phyloP scores from a whole-genome alignment of 2,113 vertebrate species.

The Nesogale talazaci region DNA sequence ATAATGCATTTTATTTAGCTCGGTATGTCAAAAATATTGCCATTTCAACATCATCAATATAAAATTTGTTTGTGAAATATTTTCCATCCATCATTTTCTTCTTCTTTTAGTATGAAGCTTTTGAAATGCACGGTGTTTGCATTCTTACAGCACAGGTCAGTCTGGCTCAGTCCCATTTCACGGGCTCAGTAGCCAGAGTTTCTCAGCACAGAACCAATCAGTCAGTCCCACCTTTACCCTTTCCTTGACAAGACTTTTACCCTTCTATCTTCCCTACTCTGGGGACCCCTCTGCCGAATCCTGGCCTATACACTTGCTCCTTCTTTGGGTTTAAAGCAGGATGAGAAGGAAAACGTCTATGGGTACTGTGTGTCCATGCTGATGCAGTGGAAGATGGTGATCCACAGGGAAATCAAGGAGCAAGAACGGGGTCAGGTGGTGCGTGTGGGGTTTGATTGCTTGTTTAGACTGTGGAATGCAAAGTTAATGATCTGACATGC shows the following conservation, averaged over 20 bases:
- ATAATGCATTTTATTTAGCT: not conserved
- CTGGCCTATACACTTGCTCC: not conserved
- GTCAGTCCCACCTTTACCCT: not conserved
- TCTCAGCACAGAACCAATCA: fast-evolving
- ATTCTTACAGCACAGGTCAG: fast-evolving
- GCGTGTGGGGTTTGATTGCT: too few relatives aligned
- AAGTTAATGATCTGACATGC: too few relatives aligned
- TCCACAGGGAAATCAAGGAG: too few relatives aligned
- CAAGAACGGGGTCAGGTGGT: too few relatives aligned
- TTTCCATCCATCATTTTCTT: too few relatives aligned
- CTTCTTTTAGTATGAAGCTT: not conserved
- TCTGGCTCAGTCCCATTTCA: not conserved
- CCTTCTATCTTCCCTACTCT: not conserved
- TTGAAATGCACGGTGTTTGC: not conserved
- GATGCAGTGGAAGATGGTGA: too few relatives aligned
- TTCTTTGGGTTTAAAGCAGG: not conserved
- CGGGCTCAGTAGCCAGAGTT: fast-evolving
- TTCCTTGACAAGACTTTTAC: not conserved
- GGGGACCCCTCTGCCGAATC: not conserved
- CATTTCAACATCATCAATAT: not conserved
- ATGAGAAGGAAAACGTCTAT: not conserved
- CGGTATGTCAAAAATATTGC: not conserved
- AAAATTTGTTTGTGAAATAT: not conserved
- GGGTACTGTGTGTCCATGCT: too few relatives aligned
- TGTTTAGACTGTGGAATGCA: too few relatives aligned